Conservation (phyloP, 2,797 vertebrate species). For the Pelodytes ibericus region DNA sequence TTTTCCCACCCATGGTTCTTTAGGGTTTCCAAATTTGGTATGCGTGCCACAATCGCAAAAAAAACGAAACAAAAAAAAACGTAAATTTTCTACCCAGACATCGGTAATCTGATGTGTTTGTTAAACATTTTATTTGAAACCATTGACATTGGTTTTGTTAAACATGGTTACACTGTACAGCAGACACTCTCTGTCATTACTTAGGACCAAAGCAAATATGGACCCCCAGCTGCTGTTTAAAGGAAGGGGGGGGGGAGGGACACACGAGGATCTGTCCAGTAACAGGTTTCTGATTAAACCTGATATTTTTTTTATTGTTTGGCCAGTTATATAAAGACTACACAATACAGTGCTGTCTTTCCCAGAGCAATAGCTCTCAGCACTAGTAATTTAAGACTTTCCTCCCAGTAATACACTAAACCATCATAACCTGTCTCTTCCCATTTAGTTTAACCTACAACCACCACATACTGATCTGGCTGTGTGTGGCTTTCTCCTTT, state of each 20-base stretch:
- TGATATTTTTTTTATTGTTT: slow-evolving; percentile 74
- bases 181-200: slow-evolving; percentile 63
- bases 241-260: not conserved
- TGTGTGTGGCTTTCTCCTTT: slow-evolving; percentile 85
- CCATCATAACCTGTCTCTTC: slow-evolving; percentile 88
- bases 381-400: slow-evolving; percentile 87
- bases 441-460: slow-evolving; percentile 89
- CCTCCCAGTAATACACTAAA: slow-evolving; percentile 84
- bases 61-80: too few relatives aligned
- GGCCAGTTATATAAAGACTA: slow-evolving; percentile 73
- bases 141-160: slow-evolving; percentile 75
- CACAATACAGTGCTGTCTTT: slow-evolving; percentile 77
- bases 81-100: slow-evolving; percentile 64
- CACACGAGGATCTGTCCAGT: slow-evolving; percentile 70
- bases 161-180: not conserved
- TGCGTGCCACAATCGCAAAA: slow-evolving; percentile 19
- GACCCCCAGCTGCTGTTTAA: slow-evolving; percentile 45
- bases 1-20: slow-evolving; percentile 37
- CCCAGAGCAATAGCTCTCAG: slow-evolving; percentile 76
- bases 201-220: slow-evolving; percentile 75
- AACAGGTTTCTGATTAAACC: slow-evolving; percentile 66
- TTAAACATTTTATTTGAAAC: slow-evolving; percentile 76
- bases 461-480: slow-evolving; percentile 81
- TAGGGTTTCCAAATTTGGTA: slow-evolving; percentile 36
- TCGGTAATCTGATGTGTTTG: slow-evolving; percentile 74